phyloP scores from a whole-genome alignment of 2,797 vertebrate species.

The Propithecus deckenii region DNA sequence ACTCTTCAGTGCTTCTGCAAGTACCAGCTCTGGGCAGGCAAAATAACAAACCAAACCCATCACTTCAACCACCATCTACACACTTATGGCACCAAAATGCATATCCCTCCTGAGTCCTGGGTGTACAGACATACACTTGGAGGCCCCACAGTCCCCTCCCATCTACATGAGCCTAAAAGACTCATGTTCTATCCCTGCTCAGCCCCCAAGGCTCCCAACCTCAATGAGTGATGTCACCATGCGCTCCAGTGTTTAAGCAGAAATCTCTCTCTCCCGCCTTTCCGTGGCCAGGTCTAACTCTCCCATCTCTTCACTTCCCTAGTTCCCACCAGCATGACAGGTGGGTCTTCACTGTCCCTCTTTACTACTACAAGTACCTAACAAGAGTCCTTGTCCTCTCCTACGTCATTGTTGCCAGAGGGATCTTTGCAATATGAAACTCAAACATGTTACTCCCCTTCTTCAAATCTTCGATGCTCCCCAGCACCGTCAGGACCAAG shows the following conservation, averaged over 20 bases:
- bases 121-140: not conserved
- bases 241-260: not conserved
- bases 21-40: not conserved
- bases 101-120: not conserved
- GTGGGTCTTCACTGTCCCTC: not conserved
- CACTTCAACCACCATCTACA: not conserved
- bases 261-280: not conserved
- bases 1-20: not conserved
- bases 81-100: not conserved
- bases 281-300: not conserved
- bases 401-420: not conserved
- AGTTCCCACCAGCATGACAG: not conserved
- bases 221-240: not conserved
- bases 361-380: not conserved
- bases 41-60: not conserved
- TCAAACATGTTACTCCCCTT: not conserved
- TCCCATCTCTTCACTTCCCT: not conserved
- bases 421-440: not conserved
- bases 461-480: not conserved
- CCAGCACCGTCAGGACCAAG: not conserved
- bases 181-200: not conserved
- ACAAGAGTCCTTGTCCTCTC: not conserved
- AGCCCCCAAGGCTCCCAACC: not conserved
- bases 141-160: not conserved
- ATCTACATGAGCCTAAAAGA: not conserved